A percentile compares a stretch with the other conserved stretches of the same genome.
Evolutionary conservation across 2,113 vertebrate species (phyloP).

Genomic region (Dipodomys merriami): DNA sequence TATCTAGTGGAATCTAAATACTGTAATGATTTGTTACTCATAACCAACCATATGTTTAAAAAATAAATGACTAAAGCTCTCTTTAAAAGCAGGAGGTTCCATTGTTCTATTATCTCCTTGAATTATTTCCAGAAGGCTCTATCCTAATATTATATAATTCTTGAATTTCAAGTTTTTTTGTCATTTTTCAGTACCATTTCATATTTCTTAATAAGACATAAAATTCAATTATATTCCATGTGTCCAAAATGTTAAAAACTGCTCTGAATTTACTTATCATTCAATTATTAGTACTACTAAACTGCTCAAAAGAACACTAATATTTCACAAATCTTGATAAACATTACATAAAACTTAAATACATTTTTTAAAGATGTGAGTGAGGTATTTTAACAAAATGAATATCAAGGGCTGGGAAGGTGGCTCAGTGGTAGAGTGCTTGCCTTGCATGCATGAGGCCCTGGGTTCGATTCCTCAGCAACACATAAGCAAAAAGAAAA

Average conservation of each 20-base stretch:
- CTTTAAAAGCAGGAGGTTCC: background rate
- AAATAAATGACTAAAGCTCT: slow-evolving; percentile 12
- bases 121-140: slow-evolving; percentile 4
- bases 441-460: no score
- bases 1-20: slow-evolving; percentile 20
- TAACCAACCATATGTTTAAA: slow-evolving; percentile 42
- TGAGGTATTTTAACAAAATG: background rate
- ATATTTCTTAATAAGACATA: slow-evolving; percentile 47
- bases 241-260: slow-evolving; percentile 37
- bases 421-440: no score
- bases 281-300: slow-evolving; percentile 21
- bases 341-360: slow-evolving; percentile 20
- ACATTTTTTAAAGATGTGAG: slow-evolving; percentile 5
- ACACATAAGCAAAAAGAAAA: no score
- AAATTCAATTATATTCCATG: background rate
- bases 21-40: background rate
- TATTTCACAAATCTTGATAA: slow-evolving; percentile 22
- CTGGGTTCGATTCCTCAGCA: no score
- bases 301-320: slow-evolving; percentile 29
- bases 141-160: background rate
- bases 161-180: background rate
- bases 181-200: background rate
- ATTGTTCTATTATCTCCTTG: background rate
- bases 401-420: no score
- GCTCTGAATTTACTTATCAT: slow-evolving; percentile 15